Evolutionary conservation across 2,888 invertebrate species (phyloP).

Genomic region (Epinotia demarniana): DNA sequence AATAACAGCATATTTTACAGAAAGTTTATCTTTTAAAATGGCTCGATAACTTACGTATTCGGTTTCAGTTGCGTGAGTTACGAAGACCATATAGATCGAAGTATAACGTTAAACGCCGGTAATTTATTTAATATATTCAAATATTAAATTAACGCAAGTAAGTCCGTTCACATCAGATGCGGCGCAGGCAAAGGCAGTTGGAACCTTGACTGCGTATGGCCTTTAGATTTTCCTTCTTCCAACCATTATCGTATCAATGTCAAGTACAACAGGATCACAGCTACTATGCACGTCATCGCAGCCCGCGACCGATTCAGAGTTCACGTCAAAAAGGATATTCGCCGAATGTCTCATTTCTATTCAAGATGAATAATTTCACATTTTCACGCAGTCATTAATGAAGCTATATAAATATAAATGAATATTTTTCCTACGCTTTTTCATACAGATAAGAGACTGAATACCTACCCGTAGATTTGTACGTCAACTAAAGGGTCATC

Average conservation of each 20-base stretch:
- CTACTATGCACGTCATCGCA: conserved; percentile 11
- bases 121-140: not conserved
- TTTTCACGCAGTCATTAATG: not conserved
- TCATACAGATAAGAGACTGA: not conserved
- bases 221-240: conserved; percentile 69
- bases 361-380: not conserved
- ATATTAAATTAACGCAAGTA: not conserved
- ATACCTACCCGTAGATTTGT: too few species aligned
- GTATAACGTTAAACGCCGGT: not conserved
- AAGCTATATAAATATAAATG: too few species aligned
- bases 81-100: not conserved
- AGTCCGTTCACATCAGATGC: conserved; percentile 29
- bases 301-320: not conserved
- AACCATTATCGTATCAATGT: conserved; percentile 73
- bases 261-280: conserved; percentile 66
- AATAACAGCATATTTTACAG: too few species aligned
- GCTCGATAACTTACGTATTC: too few species aligned
- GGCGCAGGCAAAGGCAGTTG: conserved; percentile 46
- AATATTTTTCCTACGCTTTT: not conserved
- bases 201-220: conserved; percentile 56
- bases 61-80: too few species aligned
- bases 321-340: not conserved
- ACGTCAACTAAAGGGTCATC: too few species aligned
- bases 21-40: too few species aligned
- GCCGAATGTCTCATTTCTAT: not conserved